Evolutionary conservation across 2,113 vertebrate genomes (phyloP), one percentile per base, ranked within the genome.

Genomic region (Hippocampus barbouri): DNA sequence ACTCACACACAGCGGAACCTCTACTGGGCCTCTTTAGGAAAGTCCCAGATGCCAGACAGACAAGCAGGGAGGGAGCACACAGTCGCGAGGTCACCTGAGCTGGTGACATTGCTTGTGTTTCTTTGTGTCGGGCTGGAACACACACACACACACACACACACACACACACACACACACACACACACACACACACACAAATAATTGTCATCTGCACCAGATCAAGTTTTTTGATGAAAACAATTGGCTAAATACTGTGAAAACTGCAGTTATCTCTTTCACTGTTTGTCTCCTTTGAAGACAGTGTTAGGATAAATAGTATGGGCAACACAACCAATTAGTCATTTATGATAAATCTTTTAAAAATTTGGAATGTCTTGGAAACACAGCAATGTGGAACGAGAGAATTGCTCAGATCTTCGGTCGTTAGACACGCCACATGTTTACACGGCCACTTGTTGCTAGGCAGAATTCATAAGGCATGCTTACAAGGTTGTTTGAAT

Each of bases 1-100:
- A 66, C 68, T 43, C 53, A 53, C 75, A 65, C 73, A 64, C 63
- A 74, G 72, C 45, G 43, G 66, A 86, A 79, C 87, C 84, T 86
- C 83, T 82, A 79, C 74, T 81, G 83, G 83, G 85, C 85, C 85
- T 86, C 86, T 87, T 81, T 81, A 83, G 87, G 85, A 88, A 90
- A 88, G 83, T 90, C 87, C 86, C 81, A 85, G 79, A 87, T 85
- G 86, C 84, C 87, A 86, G 84, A 85, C 86, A 78, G 79, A 79
- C 78, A 82, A 86, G 70, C 72, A 34, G 75, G 72, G 79, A 78
- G 81, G 79, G 75, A 84, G 81, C 20, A 41, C 34, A 9, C 30
- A 56, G 71, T 43, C 85, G 82, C 85, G 75, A 84, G 84, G 88
- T 90, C 87, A 87, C 87, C 87, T 89, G 87, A 78, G 68, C 77